Percentiles rank a stretch among this genome's conserved stretches.
These are phyloP conservation scores for Neotoma lepida DNA, from an alignment of 2,113 vertebrate genomes.

Conservation along the genomic window DNA sequence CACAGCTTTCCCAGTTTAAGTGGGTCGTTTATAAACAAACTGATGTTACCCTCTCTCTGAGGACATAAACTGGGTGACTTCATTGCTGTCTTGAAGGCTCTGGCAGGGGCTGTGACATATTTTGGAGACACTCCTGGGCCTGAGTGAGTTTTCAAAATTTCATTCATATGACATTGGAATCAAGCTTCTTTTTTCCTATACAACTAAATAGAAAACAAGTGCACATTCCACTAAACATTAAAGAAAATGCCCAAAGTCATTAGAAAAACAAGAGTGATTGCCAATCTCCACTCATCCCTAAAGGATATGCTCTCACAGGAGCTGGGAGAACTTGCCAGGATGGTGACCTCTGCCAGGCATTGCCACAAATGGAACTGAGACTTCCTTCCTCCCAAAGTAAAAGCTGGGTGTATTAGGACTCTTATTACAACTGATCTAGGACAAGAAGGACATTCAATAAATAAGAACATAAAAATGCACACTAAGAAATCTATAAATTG, in stretches of 20 bases:
- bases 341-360: background rate
- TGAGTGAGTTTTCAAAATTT: conserved; percentile 6
- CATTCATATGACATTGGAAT: conserved; percentile 32
- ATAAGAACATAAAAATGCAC: background rate
- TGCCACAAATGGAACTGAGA: background rate
- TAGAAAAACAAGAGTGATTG: conserved; percentile 47
- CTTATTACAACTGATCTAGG: background rate
- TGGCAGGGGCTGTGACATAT: background rate
- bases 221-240: conserved; percentile 16
- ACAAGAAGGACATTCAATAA: background rate
- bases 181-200: background rate
- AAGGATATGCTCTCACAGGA: conserved; percentile 37
- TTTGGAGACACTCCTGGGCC: background rate
- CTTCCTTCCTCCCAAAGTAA: background rate
- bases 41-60: background rate
- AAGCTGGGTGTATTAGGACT: background rate
- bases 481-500: background rate
- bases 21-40: conserved; percentile 28
- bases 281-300: conserved; percentile 4
- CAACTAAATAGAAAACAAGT: background rate
- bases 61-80: background rate
- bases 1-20: background rate
- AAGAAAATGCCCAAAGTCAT: conserved; percentile 46
- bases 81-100: background rate
- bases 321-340: conserved; percentile 31